Evolutionary conservation across 2,888 invertebrate genomes (phyloP).

Genomic region (Nymphalis polychloros): DNA sequence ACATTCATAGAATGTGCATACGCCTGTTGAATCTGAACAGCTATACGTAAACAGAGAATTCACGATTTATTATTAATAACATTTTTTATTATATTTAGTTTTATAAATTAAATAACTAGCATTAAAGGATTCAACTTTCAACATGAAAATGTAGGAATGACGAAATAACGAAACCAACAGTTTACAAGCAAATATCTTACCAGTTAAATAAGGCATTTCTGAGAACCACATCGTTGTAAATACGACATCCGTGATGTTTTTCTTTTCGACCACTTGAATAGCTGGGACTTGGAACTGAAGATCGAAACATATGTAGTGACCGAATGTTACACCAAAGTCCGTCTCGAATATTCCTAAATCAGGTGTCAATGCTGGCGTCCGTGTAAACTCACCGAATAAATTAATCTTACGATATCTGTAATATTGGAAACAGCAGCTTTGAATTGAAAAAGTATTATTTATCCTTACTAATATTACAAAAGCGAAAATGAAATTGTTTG

Average conservation of each 20-base stretch:
- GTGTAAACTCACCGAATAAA: constrained; percentile 79
- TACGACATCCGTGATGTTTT: constrained; percentile 82
- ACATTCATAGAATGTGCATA: constrained; percentile 86
- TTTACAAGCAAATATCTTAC: constrained; percentile 53
- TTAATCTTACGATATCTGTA: constrained; percentile 76
- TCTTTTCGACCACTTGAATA: constrained; percentile 77
- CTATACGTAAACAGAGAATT: constrained; percentile 50
- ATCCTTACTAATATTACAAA: too few relatives aligned
- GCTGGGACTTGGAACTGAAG: constrained; percentile 88
- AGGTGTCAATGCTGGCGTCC: constrained; percentile 77
- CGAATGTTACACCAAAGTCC: constrained; percentile 91
- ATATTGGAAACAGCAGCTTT: constrained; percentile 21
- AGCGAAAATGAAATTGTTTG: too few relatives aligned
- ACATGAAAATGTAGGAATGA: too few relatives aligned
- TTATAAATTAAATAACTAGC: too few relatives aligned
- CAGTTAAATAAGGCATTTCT: constrained; percentile 88
- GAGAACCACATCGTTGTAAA: constrained; percentile 91
- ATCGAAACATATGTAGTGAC: constrained; percentile 92
- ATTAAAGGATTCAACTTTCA: too few relatives aligned
- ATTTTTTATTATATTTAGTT: neutral
- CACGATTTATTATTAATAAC: neutral
- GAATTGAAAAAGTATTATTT: too few relatives aligned
- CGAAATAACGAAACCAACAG: too few relatives aligned
- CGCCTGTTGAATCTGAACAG: constrained; percentile 85
- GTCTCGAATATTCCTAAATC: constrained; percentile 85